Conservation (phyloP, 2,888 invertebrate genomes). For the Rhorus exstirpatorius region DNA sequence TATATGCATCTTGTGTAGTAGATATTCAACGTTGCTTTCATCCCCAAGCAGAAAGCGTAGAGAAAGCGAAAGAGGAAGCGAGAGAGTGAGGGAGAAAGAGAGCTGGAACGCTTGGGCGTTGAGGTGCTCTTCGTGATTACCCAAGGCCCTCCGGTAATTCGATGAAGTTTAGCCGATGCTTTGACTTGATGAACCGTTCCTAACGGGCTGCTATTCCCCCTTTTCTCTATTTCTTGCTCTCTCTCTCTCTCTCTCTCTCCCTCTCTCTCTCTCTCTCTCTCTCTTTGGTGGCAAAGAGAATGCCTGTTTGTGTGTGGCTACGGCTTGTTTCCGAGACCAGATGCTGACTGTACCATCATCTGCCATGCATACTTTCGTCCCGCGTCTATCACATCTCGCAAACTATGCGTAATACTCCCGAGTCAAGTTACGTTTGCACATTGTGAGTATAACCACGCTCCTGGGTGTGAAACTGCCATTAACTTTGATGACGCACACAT, state of each 20-base stretch:
- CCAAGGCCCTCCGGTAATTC: conserved; percentile 72
- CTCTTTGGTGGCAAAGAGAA: conserved; percentile 1
- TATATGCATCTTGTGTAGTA: conserved; percentile 24
- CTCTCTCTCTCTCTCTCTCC: conserved; percentile 9
- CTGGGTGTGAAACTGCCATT: conserved; percentile 51
- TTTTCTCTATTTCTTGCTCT: conserved; percentile 6
- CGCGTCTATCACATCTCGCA: conserved; percentile 53
- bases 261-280: conserved; percentile 6
- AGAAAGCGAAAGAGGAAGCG: conserved; percentile 19
- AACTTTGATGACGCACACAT: conserved; percentile 58
- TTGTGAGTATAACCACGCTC: conserved; percentile 62
- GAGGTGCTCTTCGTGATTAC: conserved; percentile 64
- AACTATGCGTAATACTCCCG: conserved; percentile 16
- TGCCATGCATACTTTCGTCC: conserved; percentile 49
- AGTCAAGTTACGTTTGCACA: conserved; percentile 71
- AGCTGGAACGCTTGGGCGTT: conserved; percentile 22
- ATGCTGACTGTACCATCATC: conserved; percentile 50
- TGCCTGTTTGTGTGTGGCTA: conserved; percentile 26
- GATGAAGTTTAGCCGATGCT: conserved; percentile 74
- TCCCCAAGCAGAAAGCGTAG: conserved; percentile 36
- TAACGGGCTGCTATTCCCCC: conserved; percentile 41
- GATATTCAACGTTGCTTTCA: conserved; percentile 31
- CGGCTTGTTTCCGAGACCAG: conserved; percentile 50
- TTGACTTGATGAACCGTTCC: conserved; percentile 73
- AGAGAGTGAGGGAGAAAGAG: neutral